Evolutionary conservation across 2,888 invertebrate species (phyloP), one percentile per base, ranked within the genome.

Genomic region (Chaetogeoica ovagalla): DNA sequence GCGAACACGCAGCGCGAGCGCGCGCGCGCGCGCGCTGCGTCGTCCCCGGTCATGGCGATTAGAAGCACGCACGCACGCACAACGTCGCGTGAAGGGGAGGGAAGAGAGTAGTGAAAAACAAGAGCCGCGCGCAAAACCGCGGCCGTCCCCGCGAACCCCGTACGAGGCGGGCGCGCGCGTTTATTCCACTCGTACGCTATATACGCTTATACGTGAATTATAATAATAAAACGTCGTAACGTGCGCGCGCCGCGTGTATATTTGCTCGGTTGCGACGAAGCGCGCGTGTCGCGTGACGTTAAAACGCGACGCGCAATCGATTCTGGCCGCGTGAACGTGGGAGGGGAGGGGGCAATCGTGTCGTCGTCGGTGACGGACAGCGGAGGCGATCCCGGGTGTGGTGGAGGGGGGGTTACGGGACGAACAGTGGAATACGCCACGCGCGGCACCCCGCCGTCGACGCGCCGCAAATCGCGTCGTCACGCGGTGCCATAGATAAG

Each of bases 291-390:
- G 74, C 74, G 57, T 39, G 74, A 75, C 74, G 63, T 65, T 0
- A 55, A 43, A 75, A 66, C 74, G 74, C 74, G 74, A 75, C 74
- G 74, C 74, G 74, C 74, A 57, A 75, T 75, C 74, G 74, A 75
- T 75, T 75, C 48, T 48, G 11, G 48, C 48, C 48, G 9, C 48
- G 48, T 3, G 13, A 11, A 43, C 48, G 6, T 43, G 43, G 43
- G 43, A 43, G 9, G 8, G 43, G 43, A 6, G 7, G 1, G 8
- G 48, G 48, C 39, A 9, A 30, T 39, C 52, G 48, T 3, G 30
- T 15, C 52, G 30, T 15, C 52, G 69, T 23, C 11, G 69, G 59
- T n/a, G 30, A 48, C 68, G 48, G 23, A 68, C 68, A 23, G 68
- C 2, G 68, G 9, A 13, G 21, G 3, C 17, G 4, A 55, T 30